Conservation (phyloP, 2,797 vertebrate species). For the Acrossocheilus fasciatus region DNA sequence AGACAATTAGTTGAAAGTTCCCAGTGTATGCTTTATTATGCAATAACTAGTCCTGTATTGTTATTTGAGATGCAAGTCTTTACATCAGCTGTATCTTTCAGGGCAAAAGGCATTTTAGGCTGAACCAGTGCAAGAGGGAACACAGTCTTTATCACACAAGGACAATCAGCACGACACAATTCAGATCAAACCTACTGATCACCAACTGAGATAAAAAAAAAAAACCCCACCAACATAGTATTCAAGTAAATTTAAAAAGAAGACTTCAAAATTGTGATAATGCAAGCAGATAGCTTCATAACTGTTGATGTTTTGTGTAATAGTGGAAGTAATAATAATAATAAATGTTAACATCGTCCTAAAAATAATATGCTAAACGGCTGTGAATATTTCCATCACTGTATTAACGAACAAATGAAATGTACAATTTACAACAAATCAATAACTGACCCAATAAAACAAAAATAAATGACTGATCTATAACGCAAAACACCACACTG, state of each 20-base stretch:
- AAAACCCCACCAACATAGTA: conserved; percentile 54
- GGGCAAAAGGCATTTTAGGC: conserved; percentile 75
- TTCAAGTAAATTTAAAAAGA: conserved; percentile 76
- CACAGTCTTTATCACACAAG: conserved; percentile 64
- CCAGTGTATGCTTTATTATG: conserved; percentile 72
- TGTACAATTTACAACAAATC: conserved; percentile 64
- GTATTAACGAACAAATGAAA: conserved; percentile 53
- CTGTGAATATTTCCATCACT: conserved; percentile 65
- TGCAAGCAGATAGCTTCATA: conserved; percentile 53
- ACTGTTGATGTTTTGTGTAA: conserved; percentile 55
- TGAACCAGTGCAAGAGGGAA: conserved; percentile 76
- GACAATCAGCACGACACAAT: conserved; percentile 63
- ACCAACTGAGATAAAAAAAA: conserved; percentile 57
- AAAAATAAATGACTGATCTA: conserved; percentile 6
- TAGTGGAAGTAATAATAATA: conserved; percentile 50
- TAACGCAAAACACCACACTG: conserved; percentile 57
- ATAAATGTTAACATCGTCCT: conserved; percentile 54
- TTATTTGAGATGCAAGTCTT: conserved; percentile 67
- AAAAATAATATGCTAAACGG: conserved; percentile 69
- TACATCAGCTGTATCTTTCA: conserved; percentile 71
- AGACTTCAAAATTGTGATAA: conserved; percentile 61
- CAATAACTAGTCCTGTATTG: conserved; percentile 67
- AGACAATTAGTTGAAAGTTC: conserved; percentile 38
- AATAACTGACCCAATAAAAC: conserved; percentile 53
- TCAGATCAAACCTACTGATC: conserved; percentile 66